These are phyloP conservation scores for Peromyscus polionotus DNA, from an alignment of 2,113 vertebrate species.

Conservation along the genomic window DNA sequence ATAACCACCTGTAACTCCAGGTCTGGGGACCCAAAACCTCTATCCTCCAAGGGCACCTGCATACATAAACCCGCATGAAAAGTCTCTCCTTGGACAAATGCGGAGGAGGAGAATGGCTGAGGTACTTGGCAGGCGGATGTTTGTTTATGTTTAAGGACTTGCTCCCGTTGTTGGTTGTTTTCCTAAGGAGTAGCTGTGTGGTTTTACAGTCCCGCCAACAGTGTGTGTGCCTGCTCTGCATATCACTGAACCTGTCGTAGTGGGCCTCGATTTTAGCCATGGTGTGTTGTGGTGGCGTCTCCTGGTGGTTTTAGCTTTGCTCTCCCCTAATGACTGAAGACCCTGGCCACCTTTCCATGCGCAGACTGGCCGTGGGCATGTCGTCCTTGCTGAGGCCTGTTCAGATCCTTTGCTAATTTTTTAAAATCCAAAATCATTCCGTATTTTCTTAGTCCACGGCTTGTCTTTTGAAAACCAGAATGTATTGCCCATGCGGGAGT, in stretches of 20 bases:
- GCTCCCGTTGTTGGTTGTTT: background rate
- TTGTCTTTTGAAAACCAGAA: constrained; percentile 25
- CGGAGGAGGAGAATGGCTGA: background rate
- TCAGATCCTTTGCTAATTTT: background rate
- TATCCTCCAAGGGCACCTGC: too few relatives aligned
- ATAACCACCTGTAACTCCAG: background rate
- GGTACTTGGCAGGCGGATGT: background rate
- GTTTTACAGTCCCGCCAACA: background rate
- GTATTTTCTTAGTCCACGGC: background rate
- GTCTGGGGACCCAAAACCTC: background rate
- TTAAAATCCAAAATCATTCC: background rate
- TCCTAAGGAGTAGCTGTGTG: background rate
- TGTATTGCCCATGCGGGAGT: background rate
- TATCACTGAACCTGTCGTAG: background rate
- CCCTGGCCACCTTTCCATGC: background rate
- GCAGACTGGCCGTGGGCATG: background rate
- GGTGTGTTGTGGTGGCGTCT: background rate
- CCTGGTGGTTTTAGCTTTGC: background rate
- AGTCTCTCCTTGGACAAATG: background rate
- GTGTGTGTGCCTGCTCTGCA: background rate
- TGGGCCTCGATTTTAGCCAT: background rate
- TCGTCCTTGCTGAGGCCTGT: background rate
- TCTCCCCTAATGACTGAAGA: background rate
- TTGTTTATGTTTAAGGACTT: background rate
- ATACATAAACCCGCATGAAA: background rate